These are phyloP conservation scores for Hyles lineata DNA, from an alignment of 2,888 invertebrate species.

Conservation along the genomic window DNA sequence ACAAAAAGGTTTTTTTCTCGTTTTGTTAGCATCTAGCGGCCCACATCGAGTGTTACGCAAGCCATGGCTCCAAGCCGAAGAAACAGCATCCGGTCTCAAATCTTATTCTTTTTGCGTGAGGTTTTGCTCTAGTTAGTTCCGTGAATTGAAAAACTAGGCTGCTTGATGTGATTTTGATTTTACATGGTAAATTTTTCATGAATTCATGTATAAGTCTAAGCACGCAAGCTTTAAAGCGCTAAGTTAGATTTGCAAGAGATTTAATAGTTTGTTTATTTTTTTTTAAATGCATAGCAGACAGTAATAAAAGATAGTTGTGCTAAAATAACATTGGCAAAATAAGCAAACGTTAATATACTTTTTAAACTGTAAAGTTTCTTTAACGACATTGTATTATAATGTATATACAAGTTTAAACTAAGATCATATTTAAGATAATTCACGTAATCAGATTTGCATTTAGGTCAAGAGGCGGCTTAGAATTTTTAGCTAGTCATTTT, in stretches of 20 bases:
- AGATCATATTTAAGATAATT: neutral
- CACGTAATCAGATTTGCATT: neutral
- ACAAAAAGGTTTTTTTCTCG: conserved; percentile 25
- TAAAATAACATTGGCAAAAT: neutral
- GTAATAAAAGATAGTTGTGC: too few species aligned
- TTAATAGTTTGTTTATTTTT: too few species aligned
- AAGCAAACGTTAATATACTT: neutral
- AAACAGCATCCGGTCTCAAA: conserved; percentile 11
- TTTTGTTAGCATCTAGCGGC: conserved; percentile 25
- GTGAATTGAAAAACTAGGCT: neutral
- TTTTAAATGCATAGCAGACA: too few species aligned
- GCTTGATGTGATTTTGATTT: neutral
- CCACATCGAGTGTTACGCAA: conserved; percentile 18
- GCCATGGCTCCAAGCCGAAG: neutral
- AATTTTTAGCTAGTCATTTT: neutral
- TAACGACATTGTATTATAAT: neutral
- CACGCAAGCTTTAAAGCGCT: too few species aligned
- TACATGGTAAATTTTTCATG: neutral
- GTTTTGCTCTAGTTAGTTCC: conserved; percentile 13
- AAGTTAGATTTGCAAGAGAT: too few species aligned
- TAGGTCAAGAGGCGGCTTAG: neutral
- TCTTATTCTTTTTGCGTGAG: neutral
- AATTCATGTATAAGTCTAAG: neutral
- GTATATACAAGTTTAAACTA: neutral
- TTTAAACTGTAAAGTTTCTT: neutral